Evolutionary conservation across 2,888 invertebrate species (phyloP).

Genomic region (Dyspetes luteomarginatus): DNA sequence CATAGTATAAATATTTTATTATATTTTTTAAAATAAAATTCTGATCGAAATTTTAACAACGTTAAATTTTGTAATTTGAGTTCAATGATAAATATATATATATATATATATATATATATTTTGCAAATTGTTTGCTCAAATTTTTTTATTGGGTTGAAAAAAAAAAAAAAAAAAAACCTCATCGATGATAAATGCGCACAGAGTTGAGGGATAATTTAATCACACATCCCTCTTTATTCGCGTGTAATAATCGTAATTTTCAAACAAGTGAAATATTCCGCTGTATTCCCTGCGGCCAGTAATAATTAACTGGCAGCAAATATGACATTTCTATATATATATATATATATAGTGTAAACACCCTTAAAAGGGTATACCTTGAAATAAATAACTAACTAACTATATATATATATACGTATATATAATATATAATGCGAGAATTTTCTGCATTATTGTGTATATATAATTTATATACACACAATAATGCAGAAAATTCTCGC

Average conservation of each 20-base stretch:
- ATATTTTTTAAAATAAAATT: no score
- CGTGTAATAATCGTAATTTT: neutral
- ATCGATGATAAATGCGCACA: neutral
- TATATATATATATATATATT: no score
- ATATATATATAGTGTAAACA: no score
- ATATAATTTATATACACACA: neutral
- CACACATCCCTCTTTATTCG: neutral
- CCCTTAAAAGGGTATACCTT: no score
- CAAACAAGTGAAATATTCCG: neutral
- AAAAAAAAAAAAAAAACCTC: neutral
- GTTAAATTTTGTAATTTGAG: no score
- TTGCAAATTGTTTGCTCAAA: no score
- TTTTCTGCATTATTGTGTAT: no score
- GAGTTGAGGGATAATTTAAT: neutral
- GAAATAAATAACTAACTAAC: no score
- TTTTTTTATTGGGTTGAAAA: no score
- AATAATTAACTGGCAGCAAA: constrained; percentile 30
- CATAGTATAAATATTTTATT: no score
- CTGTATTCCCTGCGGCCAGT: neutral
- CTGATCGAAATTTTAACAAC: no score
- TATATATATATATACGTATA: neutral
- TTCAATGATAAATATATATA: no score
- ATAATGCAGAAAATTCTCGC: neutral
- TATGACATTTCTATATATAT: neutral
- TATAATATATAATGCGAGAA: neutral